These are phyloP conservation scores for Peromyscus maniculatus DNA, from an alignment of 2,113 vertebrate genomes.

Conservation along the genomic window DNA sequence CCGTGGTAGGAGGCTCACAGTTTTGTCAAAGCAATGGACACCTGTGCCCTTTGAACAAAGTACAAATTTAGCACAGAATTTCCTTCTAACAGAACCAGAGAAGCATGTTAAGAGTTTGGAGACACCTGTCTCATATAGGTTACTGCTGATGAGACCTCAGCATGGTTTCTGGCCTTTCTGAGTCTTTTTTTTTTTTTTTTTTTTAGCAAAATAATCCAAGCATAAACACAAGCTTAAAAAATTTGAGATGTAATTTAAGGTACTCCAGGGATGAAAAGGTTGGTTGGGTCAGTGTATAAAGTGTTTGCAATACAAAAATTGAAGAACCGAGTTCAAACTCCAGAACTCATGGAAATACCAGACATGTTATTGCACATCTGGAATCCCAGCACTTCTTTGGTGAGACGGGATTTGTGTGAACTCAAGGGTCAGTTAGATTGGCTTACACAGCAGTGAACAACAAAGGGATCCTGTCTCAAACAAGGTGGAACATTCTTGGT, in stretches of 20 bases:
- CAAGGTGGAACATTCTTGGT: neutral
- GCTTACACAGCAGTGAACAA: neutral
- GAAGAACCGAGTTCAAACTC: neutral
- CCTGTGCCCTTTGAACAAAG: neutral
- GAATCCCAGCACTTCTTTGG: too few species aligned
- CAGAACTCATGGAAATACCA: neutral
- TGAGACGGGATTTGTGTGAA: too few species aligned
- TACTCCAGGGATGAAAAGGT: neutral
- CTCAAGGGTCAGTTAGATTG: neutral
- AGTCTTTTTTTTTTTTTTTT: neutral
- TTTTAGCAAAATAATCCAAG: neutral
- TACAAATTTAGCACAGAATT: neutral
- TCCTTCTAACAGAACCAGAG: rapidly evolving
- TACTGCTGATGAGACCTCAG: neutral
- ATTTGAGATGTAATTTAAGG: neutral
- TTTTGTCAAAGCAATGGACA: neutral
- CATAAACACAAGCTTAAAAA: neutral
- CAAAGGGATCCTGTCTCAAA: neutral
- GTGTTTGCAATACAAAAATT: neutral
- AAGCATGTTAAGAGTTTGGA: neutral
- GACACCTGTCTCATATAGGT: neutral
- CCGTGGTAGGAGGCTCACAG: neutral
- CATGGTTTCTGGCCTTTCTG: neutral
- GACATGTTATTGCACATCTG: too few species aligned
- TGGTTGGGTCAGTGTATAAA: too few species aligned